A percentile compares a stretch with the other conserved stretches of the same genome.
Evolutionary conservation across 2,888 invertebrate species (phyloP).

Genomic region (Taenaris catops): DNA sequence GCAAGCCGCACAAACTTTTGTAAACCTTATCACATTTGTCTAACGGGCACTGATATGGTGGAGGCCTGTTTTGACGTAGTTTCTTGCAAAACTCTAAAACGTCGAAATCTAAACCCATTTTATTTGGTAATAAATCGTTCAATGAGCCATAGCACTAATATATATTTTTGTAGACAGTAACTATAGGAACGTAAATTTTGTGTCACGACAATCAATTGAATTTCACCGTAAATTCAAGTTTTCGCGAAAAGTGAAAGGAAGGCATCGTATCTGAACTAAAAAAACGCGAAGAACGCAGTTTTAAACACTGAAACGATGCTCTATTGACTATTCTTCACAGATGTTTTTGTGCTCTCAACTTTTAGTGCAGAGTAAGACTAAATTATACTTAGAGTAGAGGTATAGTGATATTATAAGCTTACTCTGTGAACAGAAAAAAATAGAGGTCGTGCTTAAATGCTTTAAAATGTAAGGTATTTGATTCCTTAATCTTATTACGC

Average conservation of each 20-base stretch:
- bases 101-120: slow-evolving; percentile 92
- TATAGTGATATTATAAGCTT: too few species aligned
- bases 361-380: too few species aligned
- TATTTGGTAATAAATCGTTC: slow-evolving; percentile 24
- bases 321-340: too few species aligned
- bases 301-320: too few species aligned
- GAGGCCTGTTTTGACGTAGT: slow-evolving; percentile 87
- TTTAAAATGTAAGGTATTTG: too few species aligned
- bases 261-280: slow-evolving; percentile 11
- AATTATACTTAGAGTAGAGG: too few species aligned
- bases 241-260: slow-evolving; percentile 31
- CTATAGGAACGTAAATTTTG: too few species aligned
- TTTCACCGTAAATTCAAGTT: slow-evolving; percentile 22
- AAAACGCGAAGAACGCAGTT: slow-evolving; percentile 16
- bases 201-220: slow-evolving; percentile 4
- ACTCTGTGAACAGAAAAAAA: too few species aligned
- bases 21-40: slow-evolving; percentile 92
- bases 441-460: too few species aligned
- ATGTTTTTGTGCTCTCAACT: too few species aligned
- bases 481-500: too few species aligned
- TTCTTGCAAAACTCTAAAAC: slow-evolving; percentile 92
- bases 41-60: slow-evolving; percentile 93
- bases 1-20: slow-evolving; percentile 91
- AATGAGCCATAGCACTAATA: slow-evolving; percentile 11
- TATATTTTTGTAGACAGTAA: neutral